A percentile compares a stretch with the other conserved stretches of the same genome.
These are phyloP conservation scores for Cricetomys ansorgei DNA, from an alignment of 2,113 vertebrate genomes.

Conservation along the genomic window DNA sequence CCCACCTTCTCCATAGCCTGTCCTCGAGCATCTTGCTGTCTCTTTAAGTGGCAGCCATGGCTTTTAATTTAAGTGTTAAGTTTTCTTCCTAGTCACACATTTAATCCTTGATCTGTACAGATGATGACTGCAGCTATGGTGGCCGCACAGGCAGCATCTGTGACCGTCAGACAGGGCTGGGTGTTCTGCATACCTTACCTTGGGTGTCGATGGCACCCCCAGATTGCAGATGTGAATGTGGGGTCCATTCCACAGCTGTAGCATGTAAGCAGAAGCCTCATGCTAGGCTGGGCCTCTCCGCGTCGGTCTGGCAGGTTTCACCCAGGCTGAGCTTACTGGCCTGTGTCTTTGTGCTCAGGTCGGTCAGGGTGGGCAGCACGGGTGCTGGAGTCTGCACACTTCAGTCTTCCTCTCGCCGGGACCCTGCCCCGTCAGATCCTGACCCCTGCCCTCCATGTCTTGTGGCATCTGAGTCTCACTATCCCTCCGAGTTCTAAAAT, in stretches of 20 bases:
- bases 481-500: too few relatives aligned
- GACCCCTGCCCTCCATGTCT: fast-evolving
- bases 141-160: too few relatives aligned
- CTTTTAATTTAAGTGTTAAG: too few relatives aligned
- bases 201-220: fast-evolving
- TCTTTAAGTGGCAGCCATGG: fast-evolving
- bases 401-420: too few relatives aligned
- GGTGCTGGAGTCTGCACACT: neutral
- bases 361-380: fast-evolving
- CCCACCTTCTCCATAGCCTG: neutral
- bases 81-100: neutral
- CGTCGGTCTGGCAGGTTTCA: neutral
- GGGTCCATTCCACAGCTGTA: fast-evolving
- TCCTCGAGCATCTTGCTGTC: fast-evolving
- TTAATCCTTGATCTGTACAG: too few relatives aligned
- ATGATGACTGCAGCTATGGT: neutral
- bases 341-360: too few relatives aligned
- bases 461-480: neutral
- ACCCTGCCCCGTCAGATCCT: neutral
- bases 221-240: neutral
- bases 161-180: too few relatives aligned
- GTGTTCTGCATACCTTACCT: fast-evolving
- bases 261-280: fast-evolving
- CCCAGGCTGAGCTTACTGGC: fast-evolving
- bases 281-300: neutral